Conservation (phyloP, 2,797 vertebrate species). For the Bradypodion pumilum region DNA sequence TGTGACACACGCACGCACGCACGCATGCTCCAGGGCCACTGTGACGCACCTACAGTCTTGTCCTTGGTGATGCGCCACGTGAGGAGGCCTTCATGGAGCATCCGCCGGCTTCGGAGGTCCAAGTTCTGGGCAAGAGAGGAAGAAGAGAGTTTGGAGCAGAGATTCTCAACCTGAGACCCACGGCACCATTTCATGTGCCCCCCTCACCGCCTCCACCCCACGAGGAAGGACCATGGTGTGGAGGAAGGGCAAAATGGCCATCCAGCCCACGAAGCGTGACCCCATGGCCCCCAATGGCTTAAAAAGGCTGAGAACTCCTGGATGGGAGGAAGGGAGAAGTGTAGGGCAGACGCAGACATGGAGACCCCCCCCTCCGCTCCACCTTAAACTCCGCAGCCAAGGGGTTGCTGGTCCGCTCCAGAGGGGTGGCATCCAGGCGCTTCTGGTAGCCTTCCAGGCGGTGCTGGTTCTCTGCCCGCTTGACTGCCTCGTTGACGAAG, state of each 20-base stretch:
- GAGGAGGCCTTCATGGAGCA: constrained; percentile 93
- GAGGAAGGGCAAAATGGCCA: no score
- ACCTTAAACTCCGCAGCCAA: constrained; percentile 89
- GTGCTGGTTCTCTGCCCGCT: constrained; percentile 86
- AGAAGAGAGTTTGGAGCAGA: rapidly evolving
- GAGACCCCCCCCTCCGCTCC: rapidly evolving
- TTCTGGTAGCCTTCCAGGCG: constrained; percentile 89
- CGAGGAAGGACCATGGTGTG: no score
- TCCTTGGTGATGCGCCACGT: constrained; percentile 92
- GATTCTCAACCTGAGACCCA: no score
- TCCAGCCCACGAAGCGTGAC: no score
- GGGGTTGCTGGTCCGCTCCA: constrained; percentile 81
- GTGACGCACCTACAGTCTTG: constrained; percentile 86
- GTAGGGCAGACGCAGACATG: no score
- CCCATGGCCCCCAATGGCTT: no score
- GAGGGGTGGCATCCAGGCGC: constrained; percentile 81
- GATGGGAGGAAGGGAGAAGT: no score
- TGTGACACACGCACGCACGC: no score
- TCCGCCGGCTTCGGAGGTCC: constrained; percentile 86
- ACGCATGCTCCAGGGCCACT: no score
- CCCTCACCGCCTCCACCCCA: no score
- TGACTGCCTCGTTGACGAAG: constrained; percentile 87
- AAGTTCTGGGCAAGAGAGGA: constrained; percentile 78
- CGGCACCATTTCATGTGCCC: no score
- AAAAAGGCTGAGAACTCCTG: no score